These are phyloP conservation scores for Thaumetopoea pityocampa DNA, from an alignment of 1,140 invertebrate genomes.

Conservation along the genomic window DNA sequence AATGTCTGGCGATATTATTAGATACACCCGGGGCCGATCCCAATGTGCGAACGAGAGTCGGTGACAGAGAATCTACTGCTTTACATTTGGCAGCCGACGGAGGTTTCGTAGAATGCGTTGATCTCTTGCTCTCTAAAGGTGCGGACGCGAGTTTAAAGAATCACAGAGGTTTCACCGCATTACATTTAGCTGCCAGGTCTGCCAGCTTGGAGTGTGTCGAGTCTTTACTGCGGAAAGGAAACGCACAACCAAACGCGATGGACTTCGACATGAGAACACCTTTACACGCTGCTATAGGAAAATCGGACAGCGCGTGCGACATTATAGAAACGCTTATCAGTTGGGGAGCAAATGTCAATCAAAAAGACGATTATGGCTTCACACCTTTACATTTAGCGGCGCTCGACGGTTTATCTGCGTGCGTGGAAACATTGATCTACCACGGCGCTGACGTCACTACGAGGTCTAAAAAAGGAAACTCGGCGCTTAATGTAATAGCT, in stretches of 20 bases:
- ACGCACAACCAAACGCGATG: slow-evolving; percentile 83
- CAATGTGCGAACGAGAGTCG: slow-evolving; percentile 78
- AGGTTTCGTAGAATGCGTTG: slow-evolving; percentile 84
- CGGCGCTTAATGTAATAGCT: slow-evolving; percentile 87
- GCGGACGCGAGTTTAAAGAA: slow-evolving; percentile 84
- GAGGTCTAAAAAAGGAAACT: slow-evolving; percentile 88
- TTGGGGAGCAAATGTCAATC: slow-evolving; percentile 89
- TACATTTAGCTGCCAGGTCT: slow-evolving; percentile 85
- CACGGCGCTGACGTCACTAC: slow-evolving; percentile 90
- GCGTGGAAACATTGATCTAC: slow-evolving; percentile 88
- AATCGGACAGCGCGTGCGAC: slow-evolving; percentile 84
- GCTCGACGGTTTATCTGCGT: slow-evolving; percentile 88
- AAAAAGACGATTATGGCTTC: slow-evolving; percentile 91
- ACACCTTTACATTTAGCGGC: slow-evolving; percentile 92
- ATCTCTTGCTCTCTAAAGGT: slow-evolving; percentile 82
- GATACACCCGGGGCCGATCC: slow-evolving; percentile 79
- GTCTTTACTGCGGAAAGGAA: slow-evolving; percentile 81
- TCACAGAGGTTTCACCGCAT: slow-evolving; percentile 84
- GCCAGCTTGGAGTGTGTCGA: slow-evolving; percentile 88
- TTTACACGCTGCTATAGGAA: slow-evolving; percentile 86
- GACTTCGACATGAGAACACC: slow-evolving; percentile 87
- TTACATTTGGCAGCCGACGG: slow-evolving; percentile 89
- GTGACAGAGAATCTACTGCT: slow-evolving; percentile 83
- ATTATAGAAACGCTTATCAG: slow-evolving; percentile 84
- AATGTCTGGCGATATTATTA: slow-evolving; percentile 82